These are phyloP conservation scores for Galaxias olidus DNA, from an alignment of 2,797 vertebrate genomes.

Conservation along the genomic window DNA sequence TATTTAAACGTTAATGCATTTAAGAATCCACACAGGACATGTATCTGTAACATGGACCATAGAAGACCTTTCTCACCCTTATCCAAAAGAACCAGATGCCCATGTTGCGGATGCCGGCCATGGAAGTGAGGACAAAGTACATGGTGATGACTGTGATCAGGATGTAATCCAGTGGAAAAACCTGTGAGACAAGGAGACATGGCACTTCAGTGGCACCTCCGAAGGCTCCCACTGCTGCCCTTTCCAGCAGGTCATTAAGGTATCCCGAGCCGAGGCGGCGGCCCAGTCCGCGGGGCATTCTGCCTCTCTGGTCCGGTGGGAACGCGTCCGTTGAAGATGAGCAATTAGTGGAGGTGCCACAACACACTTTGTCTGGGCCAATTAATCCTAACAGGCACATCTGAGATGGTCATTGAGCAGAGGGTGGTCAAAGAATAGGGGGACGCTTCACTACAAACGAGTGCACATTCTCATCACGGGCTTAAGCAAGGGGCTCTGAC, in stretches of 20 bases:
- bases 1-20: too few relatives aligned
- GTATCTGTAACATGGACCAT: slow-evolving; percentile 10
- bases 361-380: slow-evolving; percentile 19
- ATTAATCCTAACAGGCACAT: slow-evolving; percentile 23
- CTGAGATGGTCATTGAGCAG: slow-evolving; percentile 4
- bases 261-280: slow-evolving; percentile 3
- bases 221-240: neutral
- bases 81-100: slow-evolving; percentile 99
- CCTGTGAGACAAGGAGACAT: slow-evolving; percentile 71
- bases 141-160: slow-evolving; percentile 95
- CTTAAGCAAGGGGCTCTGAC: neutral
- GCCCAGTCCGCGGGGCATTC: neutral
- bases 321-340: slow-evolving; percentile 7
- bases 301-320: neutral
- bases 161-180: slow-evolving; percentile 97
- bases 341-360: slow-evolving; percentile 8
- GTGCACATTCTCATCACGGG: neutral
- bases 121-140: slow-evolving; percentile 98
- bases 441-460: neutral
- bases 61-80: slow-evolving; percentile 73
- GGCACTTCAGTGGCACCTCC: slow-evolving; percentile 23
- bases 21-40: too few relatives aligned
- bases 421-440: slow-evolving; percentile 10
- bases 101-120: slow-evolving; percentile 98
- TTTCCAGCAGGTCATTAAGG: slow-evolving; percentile 7